Evolutionary conservation across 1,140 invertebrate genomes (phyloP).

Genomic region (Eupristina koningsbergeri): DNA sequence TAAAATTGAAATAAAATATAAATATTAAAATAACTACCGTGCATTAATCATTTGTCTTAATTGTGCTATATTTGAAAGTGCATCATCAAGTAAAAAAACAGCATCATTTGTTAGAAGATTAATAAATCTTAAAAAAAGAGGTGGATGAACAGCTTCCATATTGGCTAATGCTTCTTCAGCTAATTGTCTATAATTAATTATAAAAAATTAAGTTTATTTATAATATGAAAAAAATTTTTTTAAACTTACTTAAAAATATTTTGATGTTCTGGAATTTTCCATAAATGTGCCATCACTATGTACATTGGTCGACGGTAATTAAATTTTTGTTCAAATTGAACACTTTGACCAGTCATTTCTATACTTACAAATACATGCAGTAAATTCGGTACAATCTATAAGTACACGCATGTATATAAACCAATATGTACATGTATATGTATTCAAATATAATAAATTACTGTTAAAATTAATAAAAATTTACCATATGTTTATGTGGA

Average conservation of each 20-base stretch:
- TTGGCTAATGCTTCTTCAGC: conserved; percentile 87
- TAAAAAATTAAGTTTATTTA: conserved; percentile 12
- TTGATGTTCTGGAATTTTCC: conserved; percentile 85
- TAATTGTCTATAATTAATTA: conserved; percentile 69
- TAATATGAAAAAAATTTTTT: conserved; percentile 7
- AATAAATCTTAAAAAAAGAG: conserved; percentile 93
- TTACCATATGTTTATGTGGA: conserved; percentile 79
- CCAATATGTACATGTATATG: not conserved
- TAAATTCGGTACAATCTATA: conserved; percentile 81
- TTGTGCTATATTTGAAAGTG: conserved; percentile 88
- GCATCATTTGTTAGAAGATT: conserved; percentile 97
- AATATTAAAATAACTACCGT: conserved; percentile 71
- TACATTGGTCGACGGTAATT: conserved; percentile 97
- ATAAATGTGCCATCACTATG: conserved; percentile 92
- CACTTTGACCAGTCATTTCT: conserved; percentile 96
- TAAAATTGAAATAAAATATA: not conserved
- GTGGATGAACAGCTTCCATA: conserved; percentile 92
- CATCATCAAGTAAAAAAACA: conserved; percentile 94
- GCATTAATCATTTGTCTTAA: conserved; percentile 82
- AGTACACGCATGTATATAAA: conserved; percentile 43
- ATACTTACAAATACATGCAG: conserved; percentile 96
- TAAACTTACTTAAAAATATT: conserved; percentile 81
- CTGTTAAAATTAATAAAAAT: conserved; percentile 35
- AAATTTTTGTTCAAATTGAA: conserved; percentile 97
- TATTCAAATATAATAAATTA: conserved; percentile 27